Percentiles rank a stretch among this genome's conserved stretches.
Evolutionary conservation across 2,113 vertebrate species (phyloP).

Genomic region (Vireo altiloquus): DNA sequence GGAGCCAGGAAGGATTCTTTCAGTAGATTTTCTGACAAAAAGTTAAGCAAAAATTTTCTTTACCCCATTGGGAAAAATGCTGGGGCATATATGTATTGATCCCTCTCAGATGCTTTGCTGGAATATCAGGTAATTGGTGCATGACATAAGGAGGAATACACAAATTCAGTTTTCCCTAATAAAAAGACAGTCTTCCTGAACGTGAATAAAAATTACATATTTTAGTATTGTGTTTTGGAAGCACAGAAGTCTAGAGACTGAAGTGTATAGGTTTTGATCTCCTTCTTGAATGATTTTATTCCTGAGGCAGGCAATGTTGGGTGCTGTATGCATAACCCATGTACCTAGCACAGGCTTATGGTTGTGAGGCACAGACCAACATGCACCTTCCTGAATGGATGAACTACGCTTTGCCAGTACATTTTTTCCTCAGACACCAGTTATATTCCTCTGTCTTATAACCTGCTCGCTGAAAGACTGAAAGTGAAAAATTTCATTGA

Average conservation of each 20-base stretch:
- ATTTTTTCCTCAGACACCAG: neutral
- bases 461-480: neutral
- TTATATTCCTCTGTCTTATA: neutral
- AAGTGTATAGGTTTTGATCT: neutral
- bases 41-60: no score
- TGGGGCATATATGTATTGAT: no score
- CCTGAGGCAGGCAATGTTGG: rapidly evolving
- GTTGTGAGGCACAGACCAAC: neutral
- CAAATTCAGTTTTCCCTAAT: neutral
- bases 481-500: neutral
- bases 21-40: no score
- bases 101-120: no score
- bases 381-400: neutral
- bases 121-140: neutral
- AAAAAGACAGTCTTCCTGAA: neutral
- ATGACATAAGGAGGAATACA: neutral
- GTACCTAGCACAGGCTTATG: neutral
- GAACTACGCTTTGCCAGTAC: neutral
- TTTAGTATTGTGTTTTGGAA: neutral
- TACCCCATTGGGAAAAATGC: no score
- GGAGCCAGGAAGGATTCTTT: no score
- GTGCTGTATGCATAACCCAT: neutral
- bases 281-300: neutral
- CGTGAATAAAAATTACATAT: neutral
- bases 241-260: neutral